Evolutionary conservation across 1,140 invertebrate genomes (phyloP).

Genomic region (Drosophila triauraria): DNA sequence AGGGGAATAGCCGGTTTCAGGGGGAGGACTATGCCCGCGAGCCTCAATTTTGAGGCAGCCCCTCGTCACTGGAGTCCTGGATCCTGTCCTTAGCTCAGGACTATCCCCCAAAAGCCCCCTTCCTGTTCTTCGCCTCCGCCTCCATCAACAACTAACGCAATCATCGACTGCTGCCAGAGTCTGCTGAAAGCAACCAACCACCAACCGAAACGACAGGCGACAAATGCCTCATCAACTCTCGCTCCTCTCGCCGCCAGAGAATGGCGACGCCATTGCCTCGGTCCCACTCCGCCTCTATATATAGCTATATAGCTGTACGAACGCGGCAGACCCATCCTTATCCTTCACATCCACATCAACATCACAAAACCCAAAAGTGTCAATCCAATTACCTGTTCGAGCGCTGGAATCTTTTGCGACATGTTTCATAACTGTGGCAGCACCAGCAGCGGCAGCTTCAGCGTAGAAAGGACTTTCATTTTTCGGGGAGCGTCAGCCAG

Average conservation of each 20-base stretch:
- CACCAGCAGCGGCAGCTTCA: background rate
- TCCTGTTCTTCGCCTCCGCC: background rate
- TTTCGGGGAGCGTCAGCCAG: slow-evolving; percentile 34
- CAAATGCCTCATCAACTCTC: slow-evolving; percentile 77
- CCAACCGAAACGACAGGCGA: slow-evolving; percentile 57
- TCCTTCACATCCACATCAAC: slow-evolving; percentile 39
- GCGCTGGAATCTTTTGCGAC: slow-evolving; percentile 82
- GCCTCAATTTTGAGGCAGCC: slow-evolving; percentile 70
- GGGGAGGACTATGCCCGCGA: slow-evolving; percentile 57
- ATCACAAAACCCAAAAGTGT: slow-evolving; percentile 80
- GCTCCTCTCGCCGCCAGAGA: slow-evolving; percentile 33
- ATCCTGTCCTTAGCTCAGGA: slow-evolving; percentile 9
- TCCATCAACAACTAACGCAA: slow-evolving; percentile 80
- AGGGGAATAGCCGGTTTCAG: slow-evolving; percentile 27
- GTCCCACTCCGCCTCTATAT: background rate
- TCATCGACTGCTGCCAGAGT: slow-evolving; percentile 70
- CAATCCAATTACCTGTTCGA: slow-evolving; percentile 84
- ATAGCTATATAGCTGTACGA: slow-evolving; percentile 23
- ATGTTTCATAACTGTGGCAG: slow-evolving; percentile 79
- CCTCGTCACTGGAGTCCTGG: slow-evolving; percentile 12
- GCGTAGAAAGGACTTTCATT: slow-evolving; percentile 56
- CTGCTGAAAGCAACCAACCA: slow-evolving; percentile 64
- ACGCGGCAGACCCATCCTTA: slow-evolving; percentile 24
- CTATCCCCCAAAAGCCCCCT: background rate
- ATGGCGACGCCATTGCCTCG: slow-evolving; percentile 48